A percentile compares a stretch with the other conserved stretches of the same genome.
Conservation (phyloP, 2,797 vertebrate species). For the Sebastes nivosus region DNA sequence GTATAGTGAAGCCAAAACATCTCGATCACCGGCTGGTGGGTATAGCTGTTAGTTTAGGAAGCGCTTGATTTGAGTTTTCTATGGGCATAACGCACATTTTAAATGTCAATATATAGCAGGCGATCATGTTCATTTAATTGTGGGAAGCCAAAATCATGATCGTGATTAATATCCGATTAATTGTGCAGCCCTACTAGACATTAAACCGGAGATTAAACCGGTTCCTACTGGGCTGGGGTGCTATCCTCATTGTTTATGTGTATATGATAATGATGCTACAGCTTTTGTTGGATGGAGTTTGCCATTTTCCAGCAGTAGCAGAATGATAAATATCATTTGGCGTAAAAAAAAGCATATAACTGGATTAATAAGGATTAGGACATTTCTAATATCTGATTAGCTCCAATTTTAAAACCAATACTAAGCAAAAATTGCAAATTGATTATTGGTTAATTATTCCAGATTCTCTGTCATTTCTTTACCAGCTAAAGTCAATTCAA, state of each 20-base stretch:
- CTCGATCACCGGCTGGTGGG: no score
- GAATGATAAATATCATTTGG: neutral
- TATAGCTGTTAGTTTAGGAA: no score
- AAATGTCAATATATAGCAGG: no score
- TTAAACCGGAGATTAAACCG: neutral
- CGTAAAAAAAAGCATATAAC: no score
- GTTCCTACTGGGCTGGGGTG: neutral
- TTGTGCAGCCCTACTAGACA: no score
- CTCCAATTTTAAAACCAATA: neutral
- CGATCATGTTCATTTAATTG: no score
- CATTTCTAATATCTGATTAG: neutral
- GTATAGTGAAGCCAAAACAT: no score
- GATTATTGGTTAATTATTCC: neutral
- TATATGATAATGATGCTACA: neutral
- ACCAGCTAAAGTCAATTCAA: neutral
- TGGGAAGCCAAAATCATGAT: no score
- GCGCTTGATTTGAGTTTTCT: no score
- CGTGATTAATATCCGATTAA: fast-evolving
- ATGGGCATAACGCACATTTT: no score
- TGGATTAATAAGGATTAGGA: neutral
- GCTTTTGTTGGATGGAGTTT: neutral
- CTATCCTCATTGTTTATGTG: neutral
- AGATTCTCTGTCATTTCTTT: neutral
- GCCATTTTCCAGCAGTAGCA: neutral
- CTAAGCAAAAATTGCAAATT: neutral